Percentiles rank a stretch among this genome's conserved stretches.
These are phyloP conservation scores for Pteropus alecto DNA, from an alignment of 2,113 vertebrate genomes.

Conservation along the genomic window DNA sequence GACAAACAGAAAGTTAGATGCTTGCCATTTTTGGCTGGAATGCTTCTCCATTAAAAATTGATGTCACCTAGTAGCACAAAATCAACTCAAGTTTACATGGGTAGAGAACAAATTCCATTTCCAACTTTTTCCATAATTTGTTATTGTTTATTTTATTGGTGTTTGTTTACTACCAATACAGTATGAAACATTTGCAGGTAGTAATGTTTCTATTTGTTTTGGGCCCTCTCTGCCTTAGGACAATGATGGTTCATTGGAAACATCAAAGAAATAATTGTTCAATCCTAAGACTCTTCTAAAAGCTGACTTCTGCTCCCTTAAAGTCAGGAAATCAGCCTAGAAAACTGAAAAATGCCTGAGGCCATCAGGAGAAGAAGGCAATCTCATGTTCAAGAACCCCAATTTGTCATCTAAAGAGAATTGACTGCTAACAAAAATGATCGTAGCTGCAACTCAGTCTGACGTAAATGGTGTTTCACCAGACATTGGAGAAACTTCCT, in stretches of 20 bases:
- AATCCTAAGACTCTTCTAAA: not conserved
- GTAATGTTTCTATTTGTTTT: not conserved
- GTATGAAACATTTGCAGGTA: not conserved
- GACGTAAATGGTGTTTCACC: not conserved
- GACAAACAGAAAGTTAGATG: not conserved
- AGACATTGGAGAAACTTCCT: constrained; percentile 25
- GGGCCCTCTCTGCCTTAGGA: not conserved
- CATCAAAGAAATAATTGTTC: not conserved
- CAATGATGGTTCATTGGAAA: not conserved
- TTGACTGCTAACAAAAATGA: not conserved
- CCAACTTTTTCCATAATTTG: not conserved
- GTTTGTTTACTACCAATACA: not conserved
- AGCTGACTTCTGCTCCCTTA: not conserved
- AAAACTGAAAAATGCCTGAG: not conserved
- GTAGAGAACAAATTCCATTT: not conserved
- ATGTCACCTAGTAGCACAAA: not conserved
- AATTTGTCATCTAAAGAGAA: not conserved
- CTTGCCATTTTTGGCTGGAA: not conserved
- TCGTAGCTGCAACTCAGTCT: not conserved
- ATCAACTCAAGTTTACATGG: not conserved
- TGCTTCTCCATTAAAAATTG: not conserved
- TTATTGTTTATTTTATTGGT: not conserved
- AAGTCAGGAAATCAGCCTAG: not conserved
- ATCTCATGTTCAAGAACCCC: not conserved
- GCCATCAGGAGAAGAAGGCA: not conserved